These are phyloP conservation scores for Hypomecis punctinalis DNA, from an alignment of 2,888 invertebrate species.

Conservation along the genomic window DNA sequence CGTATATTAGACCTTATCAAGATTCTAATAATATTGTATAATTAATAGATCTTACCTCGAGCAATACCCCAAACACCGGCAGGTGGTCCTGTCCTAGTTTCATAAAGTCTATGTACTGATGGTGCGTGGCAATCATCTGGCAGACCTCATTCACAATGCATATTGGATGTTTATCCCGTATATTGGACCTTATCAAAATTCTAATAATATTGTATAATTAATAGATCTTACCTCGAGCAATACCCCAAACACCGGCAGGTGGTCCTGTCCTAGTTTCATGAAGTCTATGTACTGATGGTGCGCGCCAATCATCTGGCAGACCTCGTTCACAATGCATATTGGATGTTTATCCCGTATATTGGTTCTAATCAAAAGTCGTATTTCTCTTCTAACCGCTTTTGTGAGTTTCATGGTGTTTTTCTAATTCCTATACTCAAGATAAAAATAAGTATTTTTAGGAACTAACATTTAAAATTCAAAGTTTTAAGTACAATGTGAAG, in stretches of 20 bases:
- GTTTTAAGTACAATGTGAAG: too few species aligned
- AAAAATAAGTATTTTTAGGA: too few species aligned
- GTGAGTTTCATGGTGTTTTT: too few species aligned
- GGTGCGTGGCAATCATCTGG: background rate
- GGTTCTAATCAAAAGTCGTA: background rate
- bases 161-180: background rate
- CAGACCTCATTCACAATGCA: background rate
- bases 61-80: conserved; percentile 91
- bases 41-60: conserved; percentile 85
- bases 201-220: too few species aligned
- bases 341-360: background rate
- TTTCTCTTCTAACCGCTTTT: background rate
- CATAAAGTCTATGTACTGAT: conserved; percentile 76
- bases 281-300: conserved; percentile 68
- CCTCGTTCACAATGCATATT: background rate
- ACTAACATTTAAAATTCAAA: too few species aligned
- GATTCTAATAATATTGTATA: too few species aligned
- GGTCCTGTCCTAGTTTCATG: conserved; percentile 91
- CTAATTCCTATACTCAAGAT: too few species aligned
- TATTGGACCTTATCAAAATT: too few species aligned
- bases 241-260: conserved; percentile 92
- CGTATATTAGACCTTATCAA: too few species aligned
- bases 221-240: conserved; percentile 87
- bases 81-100: conserved; percentile 93
- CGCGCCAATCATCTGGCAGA: background rate